Base-by-base conservation (phyloP, 2,797 vertebrate genomes). In the Eleutherodactylus coqui region DNA sequence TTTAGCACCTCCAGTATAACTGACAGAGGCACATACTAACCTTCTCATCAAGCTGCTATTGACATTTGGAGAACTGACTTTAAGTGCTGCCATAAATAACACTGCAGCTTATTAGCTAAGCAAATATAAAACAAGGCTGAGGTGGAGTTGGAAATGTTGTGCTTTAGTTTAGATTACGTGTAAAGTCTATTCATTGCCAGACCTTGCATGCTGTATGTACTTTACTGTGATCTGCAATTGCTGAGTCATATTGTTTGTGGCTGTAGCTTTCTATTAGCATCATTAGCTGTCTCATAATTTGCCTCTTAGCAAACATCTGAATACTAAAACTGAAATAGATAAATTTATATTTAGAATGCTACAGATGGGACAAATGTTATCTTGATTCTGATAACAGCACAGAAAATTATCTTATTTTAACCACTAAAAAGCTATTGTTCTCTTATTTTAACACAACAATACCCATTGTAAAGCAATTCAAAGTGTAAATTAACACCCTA, bases 21-120 rank as follows among this genome's bases (percentile, higher is more conserved):
- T 90, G 91, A 92, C 89, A 91, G 87, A 88, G 92, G 34, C 38
- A 92, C 91, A 91, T 88, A 90, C 88, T 91, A 93, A 90, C 91
- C 90, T 91, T 92, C 89, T 90, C 85, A 89, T 91, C 89, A 90
- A 79, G 90, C 89, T 89, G 87, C 84, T 91, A 88, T 87, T 92
- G 91, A 90, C 87, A 90, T 92, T 85, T 91, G 88, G 91, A 92
- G 85, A 86, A 69, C 87, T 88, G 88, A 49, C 89, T 89, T 79
- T 88, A 87, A 87, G 85, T 70, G 58, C 75, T 64, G 62, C 53
- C 34, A 84, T 87, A 87, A 87, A 87, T 87, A 75, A 70, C 73
- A 75, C 86, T 80, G 64, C 21, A 45, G 67, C 24, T 70, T 73
- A 84, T 87, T 84, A 84, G 82, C 82, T 79, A 41, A 51, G 38